These are phyloP conservation scores for Caenorhabditis uteleia DNA, from an alignment of 2,888 invertebrate species.

Conservation along the genomic window DNA sequence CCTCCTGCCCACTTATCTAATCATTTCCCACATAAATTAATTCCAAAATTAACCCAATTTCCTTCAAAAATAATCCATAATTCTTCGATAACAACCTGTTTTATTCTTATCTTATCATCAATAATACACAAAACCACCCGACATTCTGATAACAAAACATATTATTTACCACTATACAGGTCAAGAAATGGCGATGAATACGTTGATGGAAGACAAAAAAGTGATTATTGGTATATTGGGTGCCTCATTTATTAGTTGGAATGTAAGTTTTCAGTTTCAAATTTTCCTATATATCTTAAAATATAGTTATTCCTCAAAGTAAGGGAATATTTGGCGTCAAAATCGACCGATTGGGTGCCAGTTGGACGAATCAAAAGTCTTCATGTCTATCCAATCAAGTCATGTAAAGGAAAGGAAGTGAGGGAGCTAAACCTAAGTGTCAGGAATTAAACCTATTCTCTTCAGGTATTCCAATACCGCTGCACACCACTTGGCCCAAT, in stretches of 20 bases:
- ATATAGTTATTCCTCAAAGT: too few relatives aligned
- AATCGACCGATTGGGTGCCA: constrained; percentile 41
- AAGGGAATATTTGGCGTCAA: constrained; percentile 1
- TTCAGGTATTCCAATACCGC: constrained; percentile 51
- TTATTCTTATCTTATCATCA: too few relatives aligned
- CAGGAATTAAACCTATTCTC: not conserved
- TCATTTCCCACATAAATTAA: too few relatives aligned
- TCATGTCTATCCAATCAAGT: constrained; percentile 57
- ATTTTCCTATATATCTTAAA: not conserved
- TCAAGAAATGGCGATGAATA: constrained; percentile 11
- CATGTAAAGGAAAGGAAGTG: constrained; percentile 58
- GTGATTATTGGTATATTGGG: constrained; percentile 36
- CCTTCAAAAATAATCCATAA: too few relatives aligned
- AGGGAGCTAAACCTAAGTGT: constrained; percentile 2
- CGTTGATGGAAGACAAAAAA: constrained; percentile 29
- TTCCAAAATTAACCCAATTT: too few relatives aligned
- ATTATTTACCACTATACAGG: not conserved
- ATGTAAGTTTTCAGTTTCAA: constrained; percentile 19
- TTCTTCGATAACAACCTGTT: too few relatives aligned
- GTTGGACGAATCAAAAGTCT: constrained; percentile 49
- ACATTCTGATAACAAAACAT: too few relatives aligned
- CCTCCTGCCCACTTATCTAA: too few relatives aligned
- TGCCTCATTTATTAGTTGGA: constrained; percentile 35
- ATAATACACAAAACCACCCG: too few relatives aligned
- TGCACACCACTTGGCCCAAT: constrained; percentile 51